Base-by-base conservation (phyloP, 1,140 invertebrate species). In the Sycobia sp. region DNA sequence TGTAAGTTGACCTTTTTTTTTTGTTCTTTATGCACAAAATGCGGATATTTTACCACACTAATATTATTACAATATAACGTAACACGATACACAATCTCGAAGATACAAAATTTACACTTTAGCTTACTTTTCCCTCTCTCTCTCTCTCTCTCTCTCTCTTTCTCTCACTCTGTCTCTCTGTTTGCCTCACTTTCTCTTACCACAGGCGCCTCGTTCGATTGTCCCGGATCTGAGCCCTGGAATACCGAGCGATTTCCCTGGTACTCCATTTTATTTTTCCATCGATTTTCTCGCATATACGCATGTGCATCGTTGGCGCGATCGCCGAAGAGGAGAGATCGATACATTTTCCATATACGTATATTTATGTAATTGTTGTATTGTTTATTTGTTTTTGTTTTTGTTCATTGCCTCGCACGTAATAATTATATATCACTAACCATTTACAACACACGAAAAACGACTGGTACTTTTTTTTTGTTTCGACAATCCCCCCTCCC, bases 51-150 rank as follows among this genome's bases (percentile, higher is more conserved):
- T n/a, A 46, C 49, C 59, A 62, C 59, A 62, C 39, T 71, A 65
- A 73, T 69, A 60, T 60, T 43, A 67, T 72, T 73, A 74, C 69
- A 74, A 68, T 74, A 69, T 70, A 71, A 61, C 62, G 70, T 68
- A 71, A 71, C 69, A 76, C 72, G 69, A 69, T 76, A 73, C 67
- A 73, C 74, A 78, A 78, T 77, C 65, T 76, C 67, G 70, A 76
- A 78, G 76, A 76, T 79, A 78, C 74, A 79, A 80, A 80, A 80
- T 78, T 75, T 78, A 78, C 76, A 80, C 34, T 69, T 71, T 46
- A 57, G 8, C n/a, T n/a, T n/a, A n/a, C n/a, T n/a, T n/a, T n/a
- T n/a, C n/a, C n/a, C n/a, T n/a, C n/a, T n/a, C n/a, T n/a, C n/a
- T n/a, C n/a, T n/a, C n/a, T n/a, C n/a, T n/a, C n/a, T n/a, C n/a